Conservation (phyloP, 2,888 invertebrate species). For the Tillus elongatus region DNA sequence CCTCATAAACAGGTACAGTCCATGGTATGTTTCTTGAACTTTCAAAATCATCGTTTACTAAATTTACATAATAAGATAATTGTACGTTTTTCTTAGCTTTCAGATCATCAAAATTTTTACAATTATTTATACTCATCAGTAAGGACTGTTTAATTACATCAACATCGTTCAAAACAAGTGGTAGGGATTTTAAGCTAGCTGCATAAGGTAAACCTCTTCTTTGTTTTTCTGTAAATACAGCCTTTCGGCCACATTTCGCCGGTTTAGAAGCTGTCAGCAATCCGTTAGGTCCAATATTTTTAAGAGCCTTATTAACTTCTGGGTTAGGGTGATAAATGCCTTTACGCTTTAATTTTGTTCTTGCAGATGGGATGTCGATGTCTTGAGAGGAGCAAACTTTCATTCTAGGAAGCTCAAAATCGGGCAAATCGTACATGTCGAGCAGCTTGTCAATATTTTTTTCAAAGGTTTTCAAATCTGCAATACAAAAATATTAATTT, state of each 20-base stretch:
- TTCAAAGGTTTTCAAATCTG: no score
- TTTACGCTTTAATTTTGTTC: slow-evolving; percentile 21
- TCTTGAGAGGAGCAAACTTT: background rate
- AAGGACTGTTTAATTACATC: slow-evolving; percentile 27
- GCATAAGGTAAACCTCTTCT: slow-evolving; percentile 28
- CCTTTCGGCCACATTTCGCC: slow-evolving; percentile 29
- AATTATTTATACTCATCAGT: slow-evolving; percentile 21
- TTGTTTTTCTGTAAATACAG: slow-evolving; percentile 26
- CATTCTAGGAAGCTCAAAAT: no score
- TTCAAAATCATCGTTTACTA: slow-evolving; percentile 10
- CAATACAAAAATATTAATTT: no score
- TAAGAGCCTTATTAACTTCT: slow-evolving; percentile 22
- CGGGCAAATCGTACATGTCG: no score
- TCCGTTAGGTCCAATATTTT: slow-evolving; percentile 28
- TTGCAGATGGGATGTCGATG: slow-evolving; percentile 7
- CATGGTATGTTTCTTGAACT: slow-evolving; percentile 4
- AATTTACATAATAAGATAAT: slow-evolving; percentile 10
- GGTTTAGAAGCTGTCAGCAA: slow-evolving; percentile 29
- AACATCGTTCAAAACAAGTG: slow-evolving; percentile 25
- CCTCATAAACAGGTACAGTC: slow-evolving; percentile 7
- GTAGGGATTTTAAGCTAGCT: slow-evolving; percentile 28
- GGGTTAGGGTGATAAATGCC: slow-evolving; percentile 24
- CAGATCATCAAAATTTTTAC: no score
- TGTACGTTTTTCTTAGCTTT: no score
- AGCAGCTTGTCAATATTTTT: no score